phyloP scores from a whole-genome alignment of 2,113 vertebrate species.

The Bombycilla garrulus region DNA sequence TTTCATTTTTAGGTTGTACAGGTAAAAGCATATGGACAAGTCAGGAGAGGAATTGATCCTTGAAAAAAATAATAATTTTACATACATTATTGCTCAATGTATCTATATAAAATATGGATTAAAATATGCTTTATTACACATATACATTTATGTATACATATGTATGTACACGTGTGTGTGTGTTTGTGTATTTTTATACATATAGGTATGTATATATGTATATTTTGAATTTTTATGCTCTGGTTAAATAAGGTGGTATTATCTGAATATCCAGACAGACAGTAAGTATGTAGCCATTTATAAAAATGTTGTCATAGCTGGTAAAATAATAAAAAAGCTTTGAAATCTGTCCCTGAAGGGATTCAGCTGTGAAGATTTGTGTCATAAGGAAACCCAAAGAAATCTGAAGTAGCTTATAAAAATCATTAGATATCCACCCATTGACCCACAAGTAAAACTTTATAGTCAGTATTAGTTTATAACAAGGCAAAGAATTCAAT shows the following conservation, averaged over 20 bases:
- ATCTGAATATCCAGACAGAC: neutral
- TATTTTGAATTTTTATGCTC: neutral
- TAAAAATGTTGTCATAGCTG: neutral
- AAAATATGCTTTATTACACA: neutral
- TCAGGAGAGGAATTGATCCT: neutral
- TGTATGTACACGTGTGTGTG: neutral
- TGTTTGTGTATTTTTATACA: accelerated
- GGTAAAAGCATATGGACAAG: neutral
- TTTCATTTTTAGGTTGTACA: neutral
- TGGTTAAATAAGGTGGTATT: neutral
- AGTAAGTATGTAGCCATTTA: neutral
- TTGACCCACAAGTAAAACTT: neutral
- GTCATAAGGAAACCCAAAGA: neutral
- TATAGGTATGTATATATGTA: neutral
- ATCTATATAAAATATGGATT: neutral
- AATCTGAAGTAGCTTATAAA: neutral
- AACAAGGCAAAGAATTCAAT: neutral
- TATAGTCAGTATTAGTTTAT: neutral
- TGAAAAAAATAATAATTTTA: neutral
- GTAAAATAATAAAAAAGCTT: neutral
- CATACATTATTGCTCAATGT: neutral
- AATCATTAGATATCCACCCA: neutral
- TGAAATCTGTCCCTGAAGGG: neutral
- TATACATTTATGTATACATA: accelerated
- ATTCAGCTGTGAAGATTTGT: neutral